Percentiles rank a stretch among this genome's conserved stretches.
These are phyloP conservation scores for Zaprionus lineosus DNA, from an alignment of 2,888 invertebrate species.

Conservation along the genomic window DNA sequence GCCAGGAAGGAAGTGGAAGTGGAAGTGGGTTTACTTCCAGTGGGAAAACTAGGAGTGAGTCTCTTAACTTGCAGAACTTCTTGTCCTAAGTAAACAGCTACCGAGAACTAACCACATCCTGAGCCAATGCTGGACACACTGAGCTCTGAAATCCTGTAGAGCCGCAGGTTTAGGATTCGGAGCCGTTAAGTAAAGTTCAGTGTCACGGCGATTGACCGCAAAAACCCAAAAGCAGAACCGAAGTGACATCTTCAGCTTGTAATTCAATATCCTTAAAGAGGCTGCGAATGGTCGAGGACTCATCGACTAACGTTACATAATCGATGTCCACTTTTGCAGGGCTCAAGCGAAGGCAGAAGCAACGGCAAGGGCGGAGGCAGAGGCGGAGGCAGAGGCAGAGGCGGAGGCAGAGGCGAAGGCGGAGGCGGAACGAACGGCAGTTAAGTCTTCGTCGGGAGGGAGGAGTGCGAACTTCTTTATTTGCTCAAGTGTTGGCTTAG, in stretches of 20 bases:
- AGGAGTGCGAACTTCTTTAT: conserved; percentile 60
- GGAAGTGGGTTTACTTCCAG: conserved; percentile 32
- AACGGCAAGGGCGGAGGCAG: no score
- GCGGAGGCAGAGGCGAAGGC: no score
- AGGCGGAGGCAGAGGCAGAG: no score
- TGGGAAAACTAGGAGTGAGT: no score
- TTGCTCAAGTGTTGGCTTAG: conserved; percentile 66
- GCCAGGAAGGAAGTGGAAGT: conserved; percentile 33
- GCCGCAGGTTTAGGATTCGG: conserved; percentile 15
- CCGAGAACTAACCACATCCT: conserved; percentile 63
- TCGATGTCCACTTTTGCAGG: conserved; percentile 31
- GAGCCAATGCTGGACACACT: conserved; percentile 5
- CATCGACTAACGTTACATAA: conserved; percentile 69
- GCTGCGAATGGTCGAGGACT: conserved; percentile 49
- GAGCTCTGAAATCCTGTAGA: conserved; percentile 1
- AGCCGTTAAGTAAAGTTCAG: conserved; percentile 70
- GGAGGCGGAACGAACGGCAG: conserved; percentile 44
- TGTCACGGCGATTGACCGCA: conserved; percentile 66
- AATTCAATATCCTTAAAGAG: conserved; percentile 67
- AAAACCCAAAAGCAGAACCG: conserved; percentile 41
- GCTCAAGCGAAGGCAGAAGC: conserved; percentile 6
- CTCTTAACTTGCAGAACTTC: conserved; percentile 27
- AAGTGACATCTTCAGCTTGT: conserved; percentile 52
- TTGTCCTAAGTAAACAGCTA: conserved; percentile 58
- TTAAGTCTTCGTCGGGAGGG: conserved; percentile 40